Evolutionary conservation across 2,888 invertebrate species (phyloP).

Genomic region (Tuberolachnus salignus): DNA sequence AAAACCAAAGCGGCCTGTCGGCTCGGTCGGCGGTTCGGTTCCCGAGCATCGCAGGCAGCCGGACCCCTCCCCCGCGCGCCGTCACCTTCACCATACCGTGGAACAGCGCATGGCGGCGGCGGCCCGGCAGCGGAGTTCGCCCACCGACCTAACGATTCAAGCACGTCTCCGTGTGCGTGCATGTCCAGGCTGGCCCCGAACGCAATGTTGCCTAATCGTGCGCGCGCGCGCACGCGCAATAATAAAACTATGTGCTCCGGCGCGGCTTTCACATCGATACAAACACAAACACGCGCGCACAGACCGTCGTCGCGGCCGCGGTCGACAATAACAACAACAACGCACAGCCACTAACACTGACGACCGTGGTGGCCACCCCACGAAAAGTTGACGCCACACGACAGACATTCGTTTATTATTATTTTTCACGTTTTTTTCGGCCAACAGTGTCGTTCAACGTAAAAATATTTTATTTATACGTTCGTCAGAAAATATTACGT

Average conservation of each 20-base stretch:
- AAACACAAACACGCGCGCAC: neutral
- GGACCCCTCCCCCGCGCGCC: conserved; percentile 23
- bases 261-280: conserved; percentile 47
- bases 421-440: neutral
- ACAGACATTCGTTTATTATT: neutral
- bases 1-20: conserved; percentile 9
- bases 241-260: conserved; percentile 35
- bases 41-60: conserved; percentile 52
- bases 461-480: too few species aligned
- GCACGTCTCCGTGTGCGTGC: conserved; percentile 32
- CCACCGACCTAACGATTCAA: conserved; percentile 55
- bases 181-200: conserved; percentile 55
- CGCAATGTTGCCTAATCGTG: conserved; percentile 60
- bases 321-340: conserved; percentile 1
- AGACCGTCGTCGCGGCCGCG: conserved; percentile 4
- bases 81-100: neutral
- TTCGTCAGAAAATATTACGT: too few species aligned
- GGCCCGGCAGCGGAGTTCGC: conserved; percentile 54
- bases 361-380: neutral
- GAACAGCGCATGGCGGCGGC: conserved; percentile 2
- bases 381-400: too few species aligned
- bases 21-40: conserved; percentile 55
- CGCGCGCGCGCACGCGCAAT: conserved; percentile 55
- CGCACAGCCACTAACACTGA: neutral
- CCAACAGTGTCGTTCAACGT: neutral